Conservation (phyloP, 2,113 vertebrate species). For the Neopipo cinnamomea region DNA sequence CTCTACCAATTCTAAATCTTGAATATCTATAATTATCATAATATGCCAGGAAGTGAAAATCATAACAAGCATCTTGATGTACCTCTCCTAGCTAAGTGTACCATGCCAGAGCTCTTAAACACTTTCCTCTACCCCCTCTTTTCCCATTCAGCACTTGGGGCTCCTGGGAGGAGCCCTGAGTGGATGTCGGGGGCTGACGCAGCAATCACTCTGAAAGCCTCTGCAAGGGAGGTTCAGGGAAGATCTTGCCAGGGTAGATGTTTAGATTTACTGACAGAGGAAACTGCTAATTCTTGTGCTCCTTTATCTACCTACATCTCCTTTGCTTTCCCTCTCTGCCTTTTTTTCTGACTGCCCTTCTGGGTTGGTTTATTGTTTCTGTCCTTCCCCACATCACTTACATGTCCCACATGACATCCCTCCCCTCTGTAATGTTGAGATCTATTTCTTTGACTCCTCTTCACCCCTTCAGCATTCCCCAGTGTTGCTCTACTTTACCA, state of each 20-base stretch:
- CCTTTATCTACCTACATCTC: neutral
- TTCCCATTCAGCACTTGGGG: neutral
- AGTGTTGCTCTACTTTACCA: neutral
- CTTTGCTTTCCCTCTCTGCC: neutral
- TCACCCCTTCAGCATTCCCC: neutral
- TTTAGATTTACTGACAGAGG: neutral
- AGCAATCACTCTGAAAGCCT: neutral
- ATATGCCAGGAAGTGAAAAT: neutral
- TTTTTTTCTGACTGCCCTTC: neutral
- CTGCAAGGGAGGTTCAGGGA: neutral
- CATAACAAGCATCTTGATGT: neutral
- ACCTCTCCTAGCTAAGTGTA: neutral
- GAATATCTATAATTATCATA: neutral
- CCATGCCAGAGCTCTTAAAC: neutral
- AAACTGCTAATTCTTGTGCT: neutral
- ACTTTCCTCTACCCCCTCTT: neutral
- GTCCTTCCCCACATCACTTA: neutral
- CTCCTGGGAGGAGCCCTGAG: neutral
- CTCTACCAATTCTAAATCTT: neutral
- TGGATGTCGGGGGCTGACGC: accelerated
- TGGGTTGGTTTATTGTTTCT: neutral
- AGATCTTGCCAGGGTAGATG: neutral
- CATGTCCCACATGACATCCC: accelerated
- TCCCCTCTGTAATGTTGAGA: neutral
- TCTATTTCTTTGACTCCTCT: neutral